Evolutionary conservation across 2,113 vertebrate species (phyloP).

Genomic region (Cynopterus brachyotis): DNA sequence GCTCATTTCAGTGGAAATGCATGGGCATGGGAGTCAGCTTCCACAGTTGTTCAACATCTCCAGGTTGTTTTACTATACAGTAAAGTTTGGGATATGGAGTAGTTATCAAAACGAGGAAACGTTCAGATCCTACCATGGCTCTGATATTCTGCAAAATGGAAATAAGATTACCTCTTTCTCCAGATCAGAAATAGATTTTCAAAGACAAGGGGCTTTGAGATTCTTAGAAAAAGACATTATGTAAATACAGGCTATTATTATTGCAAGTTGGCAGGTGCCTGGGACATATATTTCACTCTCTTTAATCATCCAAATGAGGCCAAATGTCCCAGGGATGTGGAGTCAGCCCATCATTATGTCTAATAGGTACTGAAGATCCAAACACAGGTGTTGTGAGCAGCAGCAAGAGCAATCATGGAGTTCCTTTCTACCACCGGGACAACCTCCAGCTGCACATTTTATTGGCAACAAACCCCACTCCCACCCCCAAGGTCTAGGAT

Average conservation of each 20-base stretch:
- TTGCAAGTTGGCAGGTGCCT: slow-evolving; percentile 63
- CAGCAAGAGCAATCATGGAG: neutral
- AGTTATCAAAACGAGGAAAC: neutral
- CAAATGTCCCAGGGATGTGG: slow-evolving; percentile 62
- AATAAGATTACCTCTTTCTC: neutral
- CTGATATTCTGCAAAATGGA: neutral
- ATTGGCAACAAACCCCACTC: neutral
- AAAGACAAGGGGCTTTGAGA: slow-evolving; percentile 42
- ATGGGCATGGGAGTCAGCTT: neutral
- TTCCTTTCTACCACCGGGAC: slow-evolving; percentile 9
- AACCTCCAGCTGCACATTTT: neutral
- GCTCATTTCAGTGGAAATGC: neutral
- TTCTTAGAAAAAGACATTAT: slow-evolving; percentile 59
- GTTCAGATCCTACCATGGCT: neutral
- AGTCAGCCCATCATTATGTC: slow-evolving; percentile 60
- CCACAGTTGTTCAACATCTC: neutral
- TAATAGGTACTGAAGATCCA: slow-evolving; percentile 44
- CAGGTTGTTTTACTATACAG: neutral
- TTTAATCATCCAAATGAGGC: slow-evolving; percentile 69
- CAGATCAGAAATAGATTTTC: slow-evolving; percentile 41
- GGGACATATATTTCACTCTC: slow-evolving; percentile 62
- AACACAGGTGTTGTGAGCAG: slow-evolving; percentile 48
- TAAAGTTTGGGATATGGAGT: neutral
- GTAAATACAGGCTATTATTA: slow-evolving; percentile 63
- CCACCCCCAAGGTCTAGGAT: neutral